phyloP scores from a whole-genome alignment of 1,140 invertebrate species.

The Hypsibius dujardini region DNA sequence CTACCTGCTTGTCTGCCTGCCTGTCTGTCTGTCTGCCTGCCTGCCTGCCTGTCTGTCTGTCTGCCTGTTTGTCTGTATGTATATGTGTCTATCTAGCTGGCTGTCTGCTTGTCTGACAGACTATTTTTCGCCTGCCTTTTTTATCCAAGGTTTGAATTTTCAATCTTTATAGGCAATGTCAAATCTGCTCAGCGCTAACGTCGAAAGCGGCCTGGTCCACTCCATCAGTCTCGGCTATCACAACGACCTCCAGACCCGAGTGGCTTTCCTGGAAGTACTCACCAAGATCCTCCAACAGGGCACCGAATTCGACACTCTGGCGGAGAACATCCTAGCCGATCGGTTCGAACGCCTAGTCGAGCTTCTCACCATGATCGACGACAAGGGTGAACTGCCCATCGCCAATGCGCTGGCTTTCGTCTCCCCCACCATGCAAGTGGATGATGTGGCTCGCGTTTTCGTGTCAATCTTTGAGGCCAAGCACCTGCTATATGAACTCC shows the following conservation, averaged over 20 bases:
- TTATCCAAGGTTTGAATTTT: no score
- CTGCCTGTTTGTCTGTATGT: no score
- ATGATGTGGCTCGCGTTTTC: constrained; percentile 82
- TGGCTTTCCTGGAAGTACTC: constrained; percentile 88
- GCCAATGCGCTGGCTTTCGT: constrained; percentile 93
- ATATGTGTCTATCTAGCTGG: no score
- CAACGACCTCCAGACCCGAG: constrained; percentile 80
- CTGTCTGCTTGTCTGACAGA: no score
- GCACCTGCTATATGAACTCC: constrained; percentile 70
- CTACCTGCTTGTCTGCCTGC: no score
- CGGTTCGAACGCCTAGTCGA: constrained; percentile 87
- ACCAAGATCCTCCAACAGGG: constrained; percentile 95
- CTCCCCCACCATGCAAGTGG: constrained; percentile 46
- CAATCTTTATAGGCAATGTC: constrained; percentile 69
- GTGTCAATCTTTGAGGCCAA: constrained; percentile 94
- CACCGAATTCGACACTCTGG: constrained; percentile 90
- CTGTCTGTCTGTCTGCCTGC: no score
- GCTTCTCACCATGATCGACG: constrained; percentile 80
- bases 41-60: no score
- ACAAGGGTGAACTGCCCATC: constrained; percentile 84
- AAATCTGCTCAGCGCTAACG: constrained; percentile 89
- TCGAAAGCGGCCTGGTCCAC: constrained; percentile 94
- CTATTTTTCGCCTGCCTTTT: no score
- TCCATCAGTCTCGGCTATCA: constrained; percentile 93
- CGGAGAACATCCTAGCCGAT: constrained; percentile 86